phyloP scores from a whole-genome alignment of 2,888 invertebrate genomes.

The Pantelozetes paolii region DNA sequence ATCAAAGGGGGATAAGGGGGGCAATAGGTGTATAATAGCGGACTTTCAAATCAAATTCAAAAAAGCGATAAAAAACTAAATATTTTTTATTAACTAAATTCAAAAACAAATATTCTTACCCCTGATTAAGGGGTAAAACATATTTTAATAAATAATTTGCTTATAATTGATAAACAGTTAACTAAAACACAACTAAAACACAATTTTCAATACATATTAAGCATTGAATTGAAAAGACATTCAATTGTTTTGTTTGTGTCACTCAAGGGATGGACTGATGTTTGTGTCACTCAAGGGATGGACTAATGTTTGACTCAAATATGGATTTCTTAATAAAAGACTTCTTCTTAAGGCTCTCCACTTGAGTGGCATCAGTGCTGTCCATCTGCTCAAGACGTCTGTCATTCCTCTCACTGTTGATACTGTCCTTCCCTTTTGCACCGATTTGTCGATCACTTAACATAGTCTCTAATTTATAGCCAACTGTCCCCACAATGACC shows the following conservation, averaged over 20 bases:
- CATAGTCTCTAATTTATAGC: constrained; percentile 71
- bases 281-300: constrained; percentile 48
- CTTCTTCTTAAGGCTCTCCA: constrained; percentile 65
- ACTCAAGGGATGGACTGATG: neutral
- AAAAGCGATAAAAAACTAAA: too few species aligned
- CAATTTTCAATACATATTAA: too few species aligned
- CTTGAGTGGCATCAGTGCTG: constrained; percentile 56
- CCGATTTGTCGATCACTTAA: constrained; percentile 37
- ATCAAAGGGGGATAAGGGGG: too few species aligned
- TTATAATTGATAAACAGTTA: too few species aligned
- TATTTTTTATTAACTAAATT: too few species aligned
- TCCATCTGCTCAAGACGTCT: constrained; percentile 45
- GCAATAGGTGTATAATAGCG: too few species aligned
- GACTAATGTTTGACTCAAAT: constrained; percentile 55
- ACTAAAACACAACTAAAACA: too few species aligned
- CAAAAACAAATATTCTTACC: too few species aligned
- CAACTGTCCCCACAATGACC: constrained; percentile 72
- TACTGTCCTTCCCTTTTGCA: constrained; percentile 43
- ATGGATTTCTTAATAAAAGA: constrained; percentile 57
- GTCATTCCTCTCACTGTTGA: constrained; percentile 46
- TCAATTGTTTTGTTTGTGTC: neutral
- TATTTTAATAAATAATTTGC: too few species aligned
- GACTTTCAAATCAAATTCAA: too few species aligned
- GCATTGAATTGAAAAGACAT: too few species aligned
- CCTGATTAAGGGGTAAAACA: too few species aligned